A percentile compares a stretch with the other conserved stretches of the same genome.
Conservation (phyloP, 2,113 vertebrate genomes). For the Fregata magnificens region DNA sequence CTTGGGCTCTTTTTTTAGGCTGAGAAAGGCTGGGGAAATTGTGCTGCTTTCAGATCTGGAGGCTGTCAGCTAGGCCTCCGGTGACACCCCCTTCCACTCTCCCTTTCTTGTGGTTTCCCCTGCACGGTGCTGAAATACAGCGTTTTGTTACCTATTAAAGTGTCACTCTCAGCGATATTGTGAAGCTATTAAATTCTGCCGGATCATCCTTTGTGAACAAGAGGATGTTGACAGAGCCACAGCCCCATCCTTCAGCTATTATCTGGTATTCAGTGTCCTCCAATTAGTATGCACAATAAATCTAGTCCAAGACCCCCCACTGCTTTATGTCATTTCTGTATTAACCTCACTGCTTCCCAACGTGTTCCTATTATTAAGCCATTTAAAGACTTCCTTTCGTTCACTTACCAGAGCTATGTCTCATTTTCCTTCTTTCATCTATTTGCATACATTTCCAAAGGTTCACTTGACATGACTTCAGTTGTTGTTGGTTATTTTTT, state of each 20-base stretch:
- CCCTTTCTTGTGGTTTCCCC: conserved; percentile 34
- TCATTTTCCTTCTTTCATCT: conserved; percentile 42
- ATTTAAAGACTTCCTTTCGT: conserved; percentile 69
- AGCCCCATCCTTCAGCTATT: conserved; percentile 71
- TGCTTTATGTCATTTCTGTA: conserved; percentile 73
- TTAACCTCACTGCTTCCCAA: conserved; percentile 78
- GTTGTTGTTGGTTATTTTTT: neutral
- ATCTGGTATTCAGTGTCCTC: conserved; percentile 70
- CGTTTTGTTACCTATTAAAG: conserved; percentile 62
- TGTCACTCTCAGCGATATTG: conserved; percentile 35
- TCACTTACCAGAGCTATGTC: conserved; percentile 47
- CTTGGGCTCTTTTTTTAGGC: neutral
- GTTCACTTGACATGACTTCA: neutral
- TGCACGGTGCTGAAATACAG: conserved; percentile 38
- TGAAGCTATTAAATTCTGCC: conserved; percentile 71
- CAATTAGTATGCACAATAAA: conserved; percentile 73
- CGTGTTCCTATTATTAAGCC: conserved; percentile 75
- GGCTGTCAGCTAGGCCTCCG: neutral
- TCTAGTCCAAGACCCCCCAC: conserved; percentile 63
- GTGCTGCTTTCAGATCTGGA: neutral
- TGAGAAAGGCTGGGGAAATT: neutral
- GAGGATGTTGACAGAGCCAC: conserved; percentile 61
- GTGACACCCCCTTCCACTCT: conserved; percentile 13
- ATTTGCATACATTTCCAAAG: conserved; percentile 59
- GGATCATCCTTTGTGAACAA: conserved; percentile 69